Base-by-base conservation (phyloP, 2,113 vertebrate species). In the Tetrao urogallus region DNA sequence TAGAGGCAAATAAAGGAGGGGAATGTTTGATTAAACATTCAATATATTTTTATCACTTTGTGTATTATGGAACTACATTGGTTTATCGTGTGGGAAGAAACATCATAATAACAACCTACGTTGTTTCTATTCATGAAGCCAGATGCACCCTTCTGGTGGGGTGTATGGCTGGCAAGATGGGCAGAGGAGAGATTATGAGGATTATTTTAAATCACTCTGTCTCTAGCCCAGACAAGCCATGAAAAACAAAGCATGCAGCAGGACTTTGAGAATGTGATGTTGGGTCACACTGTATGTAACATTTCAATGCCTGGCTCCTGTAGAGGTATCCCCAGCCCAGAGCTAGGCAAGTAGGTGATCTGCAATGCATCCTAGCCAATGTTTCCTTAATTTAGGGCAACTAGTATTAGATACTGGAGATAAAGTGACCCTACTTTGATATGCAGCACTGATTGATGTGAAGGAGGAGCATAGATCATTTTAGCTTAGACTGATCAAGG, bases 11-110 rank as follows among this genome's bases (percentile, higher is more conserved):
- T 93, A 84, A 91, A 95, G 58, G 79, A 90, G 24, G 10, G 65
- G 52, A 93, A 71, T 77, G 82, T 94, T 94, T 92, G 92, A 96
- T 95, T 96, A 89, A 96, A 71, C 93, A 95, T 93, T 89, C 79
- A 81, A 91, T 74, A 75, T 78, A 75, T 83, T 94, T 96, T 95
- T 95, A 96, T 94, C 2, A 0, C 66, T 67, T 57, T 20, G 19
- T 10, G 19, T 13, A 47, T 69, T 77, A 56, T 8, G 40, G 70
- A 94, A 48, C 19, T 16, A 67, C 28, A 4, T 9, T 27, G 64
- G 36, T 71, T 94, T 90, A 63, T 50, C 1, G 3, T 58, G 84
- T 50, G 34, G 43, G 72, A 92, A 88, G 85, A 61, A 86, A 67
- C 61, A 75, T 86, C 60, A 67, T 57, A 56, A 83, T 89, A 90